Evolutionary conservation across 2,888 invertebrate species (phyloP).

Genomic region (Therioaphis trifolii): DNA sequence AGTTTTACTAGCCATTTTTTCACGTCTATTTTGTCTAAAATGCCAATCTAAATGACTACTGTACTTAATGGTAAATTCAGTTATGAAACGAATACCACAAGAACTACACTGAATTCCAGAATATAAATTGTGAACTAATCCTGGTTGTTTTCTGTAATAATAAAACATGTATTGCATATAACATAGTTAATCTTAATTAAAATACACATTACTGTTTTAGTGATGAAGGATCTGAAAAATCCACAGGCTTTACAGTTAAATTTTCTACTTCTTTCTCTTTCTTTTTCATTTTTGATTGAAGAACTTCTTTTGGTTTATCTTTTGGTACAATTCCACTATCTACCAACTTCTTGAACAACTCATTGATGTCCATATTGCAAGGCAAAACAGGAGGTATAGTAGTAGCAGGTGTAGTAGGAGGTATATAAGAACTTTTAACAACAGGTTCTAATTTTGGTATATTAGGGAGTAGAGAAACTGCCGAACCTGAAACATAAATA

Average conservation of each 20-base stretch:
- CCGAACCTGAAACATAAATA: conserved; percentile 6
- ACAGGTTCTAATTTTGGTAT: conserved; percentile 30
- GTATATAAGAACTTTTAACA: conserved; percentile 19
- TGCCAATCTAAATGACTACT: conserved; percentile 99
- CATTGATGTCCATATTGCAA: conserved; percentile 77
- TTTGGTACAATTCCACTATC: conserved; percentile 82
- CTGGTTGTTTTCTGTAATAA: conserved; percentile 77
- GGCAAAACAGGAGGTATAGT: conserved; percentile 29
- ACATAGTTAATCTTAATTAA: neutral
- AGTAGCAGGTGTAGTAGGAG: conserved; percentile 10
- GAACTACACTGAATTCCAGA: conserved; percentile 96
- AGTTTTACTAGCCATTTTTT: conserved; percentile 85
- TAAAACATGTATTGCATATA: conserved; percentile 5
- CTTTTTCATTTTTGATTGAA: conserved; percentile 66
- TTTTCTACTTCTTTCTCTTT: conserved; percentile 66
- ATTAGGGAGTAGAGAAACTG: conserved; percentile 31
- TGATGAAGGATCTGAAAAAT: conserved; percentile 78
- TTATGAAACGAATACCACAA: conserved; percentile 93
- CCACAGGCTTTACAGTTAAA: conserved; percentile 73
- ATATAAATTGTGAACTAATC: conserved; percentile 71
- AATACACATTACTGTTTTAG: conserved; percentile 76
- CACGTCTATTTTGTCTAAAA: conserved; percentile 91
- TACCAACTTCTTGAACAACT: conserved; percentile 86
- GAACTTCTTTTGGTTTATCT: conserved; percentile 45
- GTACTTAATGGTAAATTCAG: conserved; percentile 89